These are phyloP conservation scores for Strigops habroptila DNA, from an alignment of 2,113 vertebrate genomes.

Conservation along the genomic window DNA sequence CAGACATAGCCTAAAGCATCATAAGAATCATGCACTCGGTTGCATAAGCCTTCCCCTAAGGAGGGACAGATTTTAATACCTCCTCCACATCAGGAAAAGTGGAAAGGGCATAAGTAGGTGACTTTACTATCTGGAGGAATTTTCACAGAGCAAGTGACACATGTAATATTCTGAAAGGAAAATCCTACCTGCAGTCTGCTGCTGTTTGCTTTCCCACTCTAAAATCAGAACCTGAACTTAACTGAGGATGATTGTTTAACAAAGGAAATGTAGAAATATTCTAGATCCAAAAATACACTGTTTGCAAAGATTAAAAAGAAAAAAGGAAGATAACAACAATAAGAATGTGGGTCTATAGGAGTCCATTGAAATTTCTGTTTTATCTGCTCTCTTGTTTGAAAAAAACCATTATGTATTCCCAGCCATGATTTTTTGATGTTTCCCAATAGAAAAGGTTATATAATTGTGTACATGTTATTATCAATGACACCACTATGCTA, in stretches of 20 bases:
- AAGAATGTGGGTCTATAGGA: neutral
- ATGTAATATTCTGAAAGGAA: neutral
- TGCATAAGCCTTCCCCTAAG: neutral
- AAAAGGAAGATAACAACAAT: neutral
- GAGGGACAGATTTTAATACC: neutral
- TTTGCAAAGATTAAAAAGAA: neutral
- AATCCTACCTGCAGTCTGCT: neutral
- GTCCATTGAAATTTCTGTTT: neutral
- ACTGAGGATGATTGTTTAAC: neutral
- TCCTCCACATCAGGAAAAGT: neutral
- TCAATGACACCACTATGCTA: slow-evolving; percentile 11
- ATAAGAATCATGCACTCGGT: neutral
- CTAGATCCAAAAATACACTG: neutral
- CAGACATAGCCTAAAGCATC: neutral
- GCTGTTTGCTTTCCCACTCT: neutral
- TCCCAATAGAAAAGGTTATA: slow-evolving; percentile 22
- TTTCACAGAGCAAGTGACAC: neutral
- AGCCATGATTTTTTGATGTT: slow-evolving; percentile 5
- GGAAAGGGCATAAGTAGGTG: neutral
- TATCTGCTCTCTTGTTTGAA: neutral
- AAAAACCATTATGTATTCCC: neutral
- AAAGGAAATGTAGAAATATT: neutral
- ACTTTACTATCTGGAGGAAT: neutral
- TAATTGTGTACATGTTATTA: slow-evolving; percentile 15
- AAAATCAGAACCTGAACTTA: neutral